Base-by-base conservation (phyloP, 2,797 vertebrate genomes). In the Macropodus opercularis region DNA sequence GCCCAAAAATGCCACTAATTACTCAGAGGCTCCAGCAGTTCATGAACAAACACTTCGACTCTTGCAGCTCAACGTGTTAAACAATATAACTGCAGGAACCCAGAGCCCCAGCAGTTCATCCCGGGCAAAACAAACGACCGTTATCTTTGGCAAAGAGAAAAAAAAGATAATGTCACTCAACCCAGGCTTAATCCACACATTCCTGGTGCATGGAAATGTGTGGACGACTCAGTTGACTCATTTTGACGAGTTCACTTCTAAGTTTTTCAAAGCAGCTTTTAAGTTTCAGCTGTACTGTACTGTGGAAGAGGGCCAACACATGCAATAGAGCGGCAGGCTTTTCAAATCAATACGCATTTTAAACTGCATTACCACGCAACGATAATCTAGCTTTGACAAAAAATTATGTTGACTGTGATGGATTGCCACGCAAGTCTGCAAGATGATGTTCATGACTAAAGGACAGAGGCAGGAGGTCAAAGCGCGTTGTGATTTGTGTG, bases 301-400 rank as follows among this genome's bases (percentile, higher is more conserved):
- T 58, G 52, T 27, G 32, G n/a, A n/a, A 63, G 50, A 72, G 41
- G 13, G 24, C 8, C 18, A 14, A 40, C 23, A 43, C 48, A 42
- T 58, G 52, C 47, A 56, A 58, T 22, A 31, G 19, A 31, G 8
- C 23, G 31, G 47, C 26, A 55, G 56, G 14, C 49, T 55, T 69
- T 43, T 48, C 39, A 60, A 55, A 76, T 80, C 54, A 66, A 60
- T 65, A 72, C 3, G 0, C 51, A 55, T 40, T 59, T 52, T 58
- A 62, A 62, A 58, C 48, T 77, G 64, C 60, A 75, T 75, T 68
- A 39, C 42, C 51, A 68, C 65, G 43, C 57, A 65, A 63, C 52
- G 56, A 65, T 63, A 52, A 74, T 71, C 54, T 54, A 47, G 56
- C 54, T 70, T 27, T 76, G 38, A 69, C 50, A 63, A 41, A 69